Evolutionary conservation across 2,888 invertebrate species (phyloP), one percentile per base, ranked within the genome.

Genomic region (Lithophane ornitopus): DNA sequence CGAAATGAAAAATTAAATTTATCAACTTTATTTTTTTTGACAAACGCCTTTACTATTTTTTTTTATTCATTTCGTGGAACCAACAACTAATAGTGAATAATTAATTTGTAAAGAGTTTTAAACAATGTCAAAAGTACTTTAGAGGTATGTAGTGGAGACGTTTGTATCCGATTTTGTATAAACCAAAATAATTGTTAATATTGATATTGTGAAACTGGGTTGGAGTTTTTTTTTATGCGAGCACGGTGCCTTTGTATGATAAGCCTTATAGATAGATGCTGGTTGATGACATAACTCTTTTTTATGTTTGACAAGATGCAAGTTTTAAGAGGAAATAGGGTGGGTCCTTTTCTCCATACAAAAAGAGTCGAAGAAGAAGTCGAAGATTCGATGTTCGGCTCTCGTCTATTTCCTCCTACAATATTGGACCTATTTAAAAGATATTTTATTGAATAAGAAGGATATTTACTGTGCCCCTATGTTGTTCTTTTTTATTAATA

Each of bases 201-300:
- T 76, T 70, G 56, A 61, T 52, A 28, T 39, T 0, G 71, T 88
- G 83, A 71, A 74, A 63, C 80, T 87, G 85, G 77, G 22, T 72
- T 39, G 34, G 56, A 80, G 78, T 80, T 79, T 41, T 73, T 73
- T 69, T 65, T 54, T 44, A 78, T 81, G 84, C 79, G 85, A 75
- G 39, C 41, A 61, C 77, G 69, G 90, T 88, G 89, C 88, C 89
- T 89, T 89, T 89, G 58, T 85, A 82, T 68, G 7, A 79, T 85
- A 89, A 83, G 88, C 81, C 56, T 84, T 86, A 80, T 79, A 80
- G 65, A 78, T 80, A 81, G 49, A 58, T 39, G 19, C 77, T 54
- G 58, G 14, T 46, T 44, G 49, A 62, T 22, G 19, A 69, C 49
- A 79, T 41, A 46, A 41, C 39, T 65, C 11, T 74, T 63, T 61